phyloP scores from a whole-genome alignment of 2,113 vertebrate species.

The Falcunculus frontatus region DNA sequence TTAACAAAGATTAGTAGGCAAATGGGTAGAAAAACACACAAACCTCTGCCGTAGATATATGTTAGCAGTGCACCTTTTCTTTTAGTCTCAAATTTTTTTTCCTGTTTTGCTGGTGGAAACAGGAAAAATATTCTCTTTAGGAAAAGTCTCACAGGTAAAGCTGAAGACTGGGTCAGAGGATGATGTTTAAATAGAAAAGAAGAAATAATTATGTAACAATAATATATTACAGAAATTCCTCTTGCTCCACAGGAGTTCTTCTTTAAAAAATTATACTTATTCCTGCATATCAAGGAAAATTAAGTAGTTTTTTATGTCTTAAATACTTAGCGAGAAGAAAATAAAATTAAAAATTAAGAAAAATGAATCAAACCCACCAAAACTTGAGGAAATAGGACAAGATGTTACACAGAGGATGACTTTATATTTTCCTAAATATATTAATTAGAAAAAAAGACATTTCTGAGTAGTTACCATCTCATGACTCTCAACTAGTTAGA shows the following conservation, averaged over 20 bases:
- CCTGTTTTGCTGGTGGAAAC: neutral
- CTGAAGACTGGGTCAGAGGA: neutral
- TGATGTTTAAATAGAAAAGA: neutral
- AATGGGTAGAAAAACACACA: neutral
- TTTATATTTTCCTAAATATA: neutral
- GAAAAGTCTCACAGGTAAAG: neutral
- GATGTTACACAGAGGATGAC: neutral
- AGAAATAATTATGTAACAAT: neutral
- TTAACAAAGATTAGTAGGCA: neutral
- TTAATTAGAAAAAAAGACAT: too few species aligned
- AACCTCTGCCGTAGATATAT: accelerated
- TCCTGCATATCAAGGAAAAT: neutral
- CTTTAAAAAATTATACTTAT: neutral
- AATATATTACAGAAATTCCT: neutral
- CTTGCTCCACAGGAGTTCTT: neutral
- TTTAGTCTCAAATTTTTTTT: neutral
- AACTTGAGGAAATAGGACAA: neutral
- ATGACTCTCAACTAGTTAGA: neutral
- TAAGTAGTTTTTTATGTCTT: neutral
- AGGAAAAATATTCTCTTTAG: neutral
- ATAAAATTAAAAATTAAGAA: accelerated
- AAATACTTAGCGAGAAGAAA: neutral
- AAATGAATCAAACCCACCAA: neutral
- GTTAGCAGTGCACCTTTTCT: neutral
- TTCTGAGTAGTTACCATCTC: neutral